Base-by-base conservation (phyloP, 2,797 vertebrate genomes). In the Fringilla coelebs region DNA sequence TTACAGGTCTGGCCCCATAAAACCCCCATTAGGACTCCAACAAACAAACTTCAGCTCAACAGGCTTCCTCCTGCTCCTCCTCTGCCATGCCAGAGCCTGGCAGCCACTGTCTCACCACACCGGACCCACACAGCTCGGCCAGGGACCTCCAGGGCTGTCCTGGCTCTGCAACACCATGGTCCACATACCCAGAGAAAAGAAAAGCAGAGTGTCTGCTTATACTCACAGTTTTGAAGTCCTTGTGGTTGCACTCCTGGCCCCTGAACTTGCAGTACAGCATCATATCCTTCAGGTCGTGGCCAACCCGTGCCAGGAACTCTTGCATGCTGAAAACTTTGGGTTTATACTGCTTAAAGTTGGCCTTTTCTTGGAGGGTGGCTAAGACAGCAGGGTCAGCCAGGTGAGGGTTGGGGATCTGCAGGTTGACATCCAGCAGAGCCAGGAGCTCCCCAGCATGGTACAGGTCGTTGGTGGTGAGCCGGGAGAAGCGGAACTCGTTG, bases 211-310 rank as follows among this genome's bases (percentile, higher is more conserved):
- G 24, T 66, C 91, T 72, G 84, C 75, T 76, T 62, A 45, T 89
- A 99, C 99, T 99, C 98, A 99, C 99, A 17, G 98, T 98, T 98
- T 98, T 99, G 98, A 99, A 99, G 98, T 99, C 99, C 40, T 97
- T 98, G 74, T 98, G 98, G 97, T 96, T 98, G 82, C 99, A 99
- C 91, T 99, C 99, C 93, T 99, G 99, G 40, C 99, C 99, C 94
- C 99, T 99, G 97, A 99, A 99, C 93, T 99, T 99, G 97, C 99
- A 99, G 97, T 99, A 99, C 22, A 99, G 98, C 98, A 99, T 99
- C 99, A 99, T 99, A 95, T 99, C 99, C 96, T 98, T 98, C 85
- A 99, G 98, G 97, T 99, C 99, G 0, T 99, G 99, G 85, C 99
- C 99, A 48, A 99, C 99, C 4, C 99, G 98, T 3, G 99, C 99